A percentile compares a stretch with the other conserved stretches of the same genome.
Evolutionary conservation across 2,888 invertebrate genomes (phyloP).

Genomic region (Netelia fuscicornis): DNA sequence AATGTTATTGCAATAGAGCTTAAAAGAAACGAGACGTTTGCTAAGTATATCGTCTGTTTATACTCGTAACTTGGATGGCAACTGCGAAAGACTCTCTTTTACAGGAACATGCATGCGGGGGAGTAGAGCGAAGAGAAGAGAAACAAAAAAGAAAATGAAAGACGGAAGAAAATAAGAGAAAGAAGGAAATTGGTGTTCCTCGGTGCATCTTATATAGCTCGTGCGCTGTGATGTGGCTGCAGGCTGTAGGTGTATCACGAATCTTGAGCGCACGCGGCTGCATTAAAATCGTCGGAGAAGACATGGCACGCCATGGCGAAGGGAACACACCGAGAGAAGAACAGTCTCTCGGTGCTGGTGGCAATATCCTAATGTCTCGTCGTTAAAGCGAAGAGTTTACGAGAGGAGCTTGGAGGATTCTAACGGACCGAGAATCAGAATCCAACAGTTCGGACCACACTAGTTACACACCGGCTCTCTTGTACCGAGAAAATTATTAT

Average conservation of each 20-base stretch:
- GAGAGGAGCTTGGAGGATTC: conserved; percentile 49
- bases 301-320: conserved; percentile 26
- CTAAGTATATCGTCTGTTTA: conserved; percentile 81
- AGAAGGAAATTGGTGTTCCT: conserved; percentile 33
- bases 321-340: conserved; percentile 37
- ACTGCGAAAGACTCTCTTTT: conserved; percentile 61
- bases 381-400: conserved; percentile 71
- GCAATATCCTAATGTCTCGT: conserved; percentile 67
- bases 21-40: conserved; percentile 36
- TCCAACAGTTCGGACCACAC: conserved; percentile 66
- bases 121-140: conserved; percentile 23
- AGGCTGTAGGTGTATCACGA: conserved; percentile 42
- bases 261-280: conserved; percentile 36
- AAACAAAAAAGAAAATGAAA: not conserved
- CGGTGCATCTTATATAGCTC: conserved; percentile 43
- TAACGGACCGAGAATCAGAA: conserved; percentile 33
- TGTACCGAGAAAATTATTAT: too few relatives aligned
- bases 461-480: conserved; percentile 58
- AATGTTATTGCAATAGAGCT: not conserved
- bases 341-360: conserved; percentile 54
- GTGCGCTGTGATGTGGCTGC: conserved; percentile 26
- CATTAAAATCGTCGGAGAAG: conserved; percentile 54
- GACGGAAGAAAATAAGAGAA: conserved; percentile 22
- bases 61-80: conserved; percentile 80
- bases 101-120: conserved; percentile 40